Evolutionary conservation across 2,888 invertebrate genomes (phyloP).

Genomic region (Slavum lentiscoides): DNA sequence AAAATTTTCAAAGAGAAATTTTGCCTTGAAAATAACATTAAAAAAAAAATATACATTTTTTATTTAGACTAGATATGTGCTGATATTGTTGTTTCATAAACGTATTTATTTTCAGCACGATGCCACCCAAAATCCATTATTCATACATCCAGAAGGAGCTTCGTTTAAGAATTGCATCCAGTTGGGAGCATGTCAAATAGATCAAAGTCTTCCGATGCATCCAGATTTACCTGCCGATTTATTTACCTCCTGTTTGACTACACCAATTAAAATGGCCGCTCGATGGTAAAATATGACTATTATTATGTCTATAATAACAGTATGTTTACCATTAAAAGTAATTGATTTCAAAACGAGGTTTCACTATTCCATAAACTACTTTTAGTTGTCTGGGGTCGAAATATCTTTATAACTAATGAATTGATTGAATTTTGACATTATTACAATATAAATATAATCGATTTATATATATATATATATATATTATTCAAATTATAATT

Average conservation of each 20-base stretch:
- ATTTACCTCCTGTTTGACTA: conserved; percentile 97
- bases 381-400: neutral
- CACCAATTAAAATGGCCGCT: conserved; percentile 94
- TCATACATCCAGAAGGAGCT: conserved; percentile 58
- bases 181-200: conserved; percentile 91
- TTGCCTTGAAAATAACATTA: no score
- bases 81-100: neutral
- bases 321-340: neutral
- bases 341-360: conserved; percentile 1
- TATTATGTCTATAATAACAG: conserved; percentile 45
- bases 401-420: neutral
- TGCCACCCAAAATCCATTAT: conserved; percentile 58
- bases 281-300: conserved; percentile 69
- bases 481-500: conserved; percentile 26
- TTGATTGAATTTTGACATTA: neutral
- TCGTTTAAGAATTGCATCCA: conserved; percentile 92
- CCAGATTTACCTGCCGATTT: conserved; percentile 95
- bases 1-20: no score
- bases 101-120: conserved; percentile 56
- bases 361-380: neutral
- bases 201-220: conserved; percentile 93
- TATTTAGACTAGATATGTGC: neutral
- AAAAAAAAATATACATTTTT: no score
- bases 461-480: neutral
- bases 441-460: neutral